Evolutionary conservation across 53 echinoderm and acorn worm genomes (phyloP).

Genomic region (Patiria pectinifera): DNA sequence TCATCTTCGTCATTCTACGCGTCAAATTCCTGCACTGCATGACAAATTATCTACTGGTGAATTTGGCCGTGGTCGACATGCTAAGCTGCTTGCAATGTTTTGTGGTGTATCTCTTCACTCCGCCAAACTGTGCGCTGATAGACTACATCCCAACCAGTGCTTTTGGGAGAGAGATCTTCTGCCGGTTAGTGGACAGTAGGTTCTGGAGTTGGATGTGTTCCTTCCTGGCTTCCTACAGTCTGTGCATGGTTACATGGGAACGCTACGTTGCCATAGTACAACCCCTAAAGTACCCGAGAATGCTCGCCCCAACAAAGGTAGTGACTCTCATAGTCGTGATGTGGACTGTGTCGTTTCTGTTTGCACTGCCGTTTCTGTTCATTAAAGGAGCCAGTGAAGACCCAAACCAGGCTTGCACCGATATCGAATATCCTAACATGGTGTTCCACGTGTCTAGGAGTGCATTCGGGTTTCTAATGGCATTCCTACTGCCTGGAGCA

Average conservation of each 20-base stretch:
- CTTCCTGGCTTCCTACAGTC: not conserved
- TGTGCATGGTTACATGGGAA: conserved; percentile 24
- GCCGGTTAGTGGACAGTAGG: not conserved
- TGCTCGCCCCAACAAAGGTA: not conserved
- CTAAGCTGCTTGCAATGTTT: not conserved
- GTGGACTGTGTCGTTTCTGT: not conserved
- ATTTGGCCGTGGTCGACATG: conserved; percentile 33
- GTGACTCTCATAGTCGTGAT: not conserved
- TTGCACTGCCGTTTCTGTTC: not conserved
- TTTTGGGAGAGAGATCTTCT: not conserved
- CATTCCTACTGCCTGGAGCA: not conserved
- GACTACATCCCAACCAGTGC: not conserved
- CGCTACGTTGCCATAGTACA: conserved; percentile 33
- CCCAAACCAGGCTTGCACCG: not conserved
- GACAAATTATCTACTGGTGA: conserved; percentile 37
- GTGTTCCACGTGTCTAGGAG: not conserved
- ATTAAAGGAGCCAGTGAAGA: not conserved
- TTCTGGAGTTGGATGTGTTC: not conserved
- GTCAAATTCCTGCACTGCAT: conserved; percentile 20
- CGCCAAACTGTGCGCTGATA: not conserved
- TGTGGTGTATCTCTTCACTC: not conserved
- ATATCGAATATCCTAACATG: not conserved
- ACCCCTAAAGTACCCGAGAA: not conserved
- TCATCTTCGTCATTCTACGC: conserved; percentile 2
- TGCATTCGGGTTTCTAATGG: not conserved